Percentiles rank a stretch among this genome's conserved stretches.
Conservation (phyloP, 2,888 invertebrate genomes). For the Pogonocherus hispidulus region DNA sequence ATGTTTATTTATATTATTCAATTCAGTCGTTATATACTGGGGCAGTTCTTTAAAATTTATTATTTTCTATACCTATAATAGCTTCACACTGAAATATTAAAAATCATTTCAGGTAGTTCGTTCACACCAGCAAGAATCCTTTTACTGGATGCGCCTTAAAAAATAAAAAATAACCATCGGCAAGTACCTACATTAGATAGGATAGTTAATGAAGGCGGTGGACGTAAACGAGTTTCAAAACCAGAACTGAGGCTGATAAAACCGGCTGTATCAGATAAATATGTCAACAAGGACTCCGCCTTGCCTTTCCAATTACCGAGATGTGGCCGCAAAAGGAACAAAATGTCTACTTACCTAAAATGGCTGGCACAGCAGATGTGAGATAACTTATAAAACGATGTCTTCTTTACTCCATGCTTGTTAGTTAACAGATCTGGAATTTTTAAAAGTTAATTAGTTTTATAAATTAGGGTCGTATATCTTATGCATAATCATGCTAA, state of each 20-base stretch:
- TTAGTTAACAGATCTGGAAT: slow-evolving; percentile 55
- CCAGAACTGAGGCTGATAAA: slow-evolving; percentile 63
- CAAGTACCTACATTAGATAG: slow-evolving; percentile 59
- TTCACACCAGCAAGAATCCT: slow-evolving; percentile 3
- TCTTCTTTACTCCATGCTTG: slow-evolving; percentile 64
- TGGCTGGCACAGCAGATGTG: slow-evolving; percentile 64
- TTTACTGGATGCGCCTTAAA: neutral
- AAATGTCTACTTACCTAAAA: slow-evolving; percentile 65
- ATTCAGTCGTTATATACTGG: no score
- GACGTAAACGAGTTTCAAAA: slow-evolving; percentile 63
- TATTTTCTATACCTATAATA: no score
- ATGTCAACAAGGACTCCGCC: slow-evolving; percentile 67
- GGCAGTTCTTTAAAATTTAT: no score
- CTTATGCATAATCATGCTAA: slow-evolving; percentile 33
- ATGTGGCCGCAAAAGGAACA: slow-evolving; percentile 57
- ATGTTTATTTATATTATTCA: no score
- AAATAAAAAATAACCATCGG: slow-evolving; percentile 49
- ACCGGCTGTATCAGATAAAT: slow-evolving; percentile 67
- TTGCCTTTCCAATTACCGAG: slow-evolving; percentile 61
- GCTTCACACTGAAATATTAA: neutral
- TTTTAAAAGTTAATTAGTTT: slow-evolving; percentile 47
- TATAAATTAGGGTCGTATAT: slow-evolving; percentile 41
- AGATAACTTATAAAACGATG: slow-evolving; percentile 58
- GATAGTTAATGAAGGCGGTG: slow-evolving; percentile 62
- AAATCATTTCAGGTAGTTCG: neutral